These are phyloP conservation scores for Lasioglossum lativentre DNA, from an alignment of 2,888 invertebrate species.

Conservation along the genomic window DNA sequence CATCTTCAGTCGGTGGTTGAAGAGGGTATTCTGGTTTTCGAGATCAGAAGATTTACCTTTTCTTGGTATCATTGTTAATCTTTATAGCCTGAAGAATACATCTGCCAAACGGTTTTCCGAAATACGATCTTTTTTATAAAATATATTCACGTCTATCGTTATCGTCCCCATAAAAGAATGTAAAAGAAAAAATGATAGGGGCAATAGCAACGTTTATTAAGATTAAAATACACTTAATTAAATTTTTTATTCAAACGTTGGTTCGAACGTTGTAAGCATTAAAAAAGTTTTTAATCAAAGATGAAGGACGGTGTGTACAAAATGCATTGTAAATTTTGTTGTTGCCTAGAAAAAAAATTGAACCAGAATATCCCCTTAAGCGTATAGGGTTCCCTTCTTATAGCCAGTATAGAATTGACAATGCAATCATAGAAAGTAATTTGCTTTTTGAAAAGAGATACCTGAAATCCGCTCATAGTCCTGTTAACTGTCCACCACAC, in stretches of 20 bases:
- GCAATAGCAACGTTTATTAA: neutral
- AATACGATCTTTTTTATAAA: neutral
- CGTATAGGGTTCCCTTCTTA: neutral
- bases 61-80: neutral
- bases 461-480: neutral
- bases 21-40: neutral
- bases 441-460: neutral
- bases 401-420: neutral
- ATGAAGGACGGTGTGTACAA: neutral
- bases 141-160: neutral
- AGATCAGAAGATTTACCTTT: neutral
- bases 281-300: neutral
- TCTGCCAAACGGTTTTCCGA: neutral
- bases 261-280: neutral
- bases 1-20: slow-evolving; percentile 1
- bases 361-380: neutral
- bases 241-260: neutral
- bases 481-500: neutral
- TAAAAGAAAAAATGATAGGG: neutral
- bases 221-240: neutral
- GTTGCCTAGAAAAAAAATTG: neutral
- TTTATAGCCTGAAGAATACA: neutral
- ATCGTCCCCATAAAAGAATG: neutral
- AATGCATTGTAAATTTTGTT: neutral
- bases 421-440: neutral